Conservation (phyloP, 2,888 invertebrate genomes). For the Trichopria drosophilae region DNA sequence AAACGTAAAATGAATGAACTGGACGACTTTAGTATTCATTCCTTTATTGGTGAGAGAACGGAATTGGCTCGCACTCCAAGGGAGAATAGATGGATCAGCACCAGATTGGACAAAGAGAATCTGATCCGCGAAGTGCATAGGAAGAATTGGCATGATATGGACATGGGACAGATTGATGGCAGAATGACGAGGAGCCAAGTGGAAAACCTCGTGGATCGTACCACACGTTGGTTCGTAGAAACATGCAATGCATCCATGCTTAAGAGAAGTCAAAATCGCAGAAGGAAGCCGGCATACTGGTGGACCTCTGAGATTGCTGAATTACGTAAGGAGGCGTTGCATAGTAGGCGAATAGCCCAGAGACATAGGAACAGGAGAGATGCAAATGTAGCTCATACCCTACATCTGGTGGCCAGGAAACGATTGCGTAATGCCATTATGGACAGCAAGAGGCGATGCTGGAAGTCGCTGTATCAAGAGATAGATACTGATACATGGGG, state of each 20-base stretch:
- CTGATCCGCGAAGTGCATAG: too few relatives aligned
- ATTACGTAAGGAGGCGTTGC: background rate
- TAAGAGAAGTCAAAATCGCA: background rate
- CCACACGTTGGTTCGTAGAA: too few relatives aligned
- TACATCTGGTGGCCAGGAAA: background rate
- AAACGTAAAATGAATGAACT: too few relatives aligned
- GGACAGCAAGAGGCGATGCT: background rate
- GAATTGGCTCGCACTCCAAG: too few relatives aligned
- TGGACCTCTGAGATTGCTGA: background rate
- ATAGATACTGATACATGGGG: background rate
- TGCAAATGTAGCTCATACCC: background rate
- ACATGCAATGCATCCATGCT: too few relatives aligned
- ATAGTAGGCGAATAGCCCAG: background rate
- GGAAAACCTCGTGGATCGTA: too few relatives aligned
- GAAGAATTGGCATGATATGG: too few relatives aligned
- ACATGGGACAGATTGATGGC: background rate
- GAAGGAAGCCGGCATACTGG: slow-evolving; percentile 3
- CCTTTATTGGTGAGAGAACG: too few relatives aligned
- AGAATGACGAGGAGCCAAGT: too few relatives aligned
- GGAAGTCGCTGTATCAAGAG: background rate
- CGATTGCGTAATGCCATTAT: background rate
- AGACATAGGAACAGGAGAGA: background rate
- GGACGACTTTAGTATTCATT: too few relatives aligned
- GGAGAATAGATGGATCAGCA: too few relatives aligned
- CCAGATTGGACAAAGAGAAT: too few relatives aligned